Base-by-base conservation (phyloP, 2,888 invertebrate genomes). In the Aphodius sticticus region DNA sequence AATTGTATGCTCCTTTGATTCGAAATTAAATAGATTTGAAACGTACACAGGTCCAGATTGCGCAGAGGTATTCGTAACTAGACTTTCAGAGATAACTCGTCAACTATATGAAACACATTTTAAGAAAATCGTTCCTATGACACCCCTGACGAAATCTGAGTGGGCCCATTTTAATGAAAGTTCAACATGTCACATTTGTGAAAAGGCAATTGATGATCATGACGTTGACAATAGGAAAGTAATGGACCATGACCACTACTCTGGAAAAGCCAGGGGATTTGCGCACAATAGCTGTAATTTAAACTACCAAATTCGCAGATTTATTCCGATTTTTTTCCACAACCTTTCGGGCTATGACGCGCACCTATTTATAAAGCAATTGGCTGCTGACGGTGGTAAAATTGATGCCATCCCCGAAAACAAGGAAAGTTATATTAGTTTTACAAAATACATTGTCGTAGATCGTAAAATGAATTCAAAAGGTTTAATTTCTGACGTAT, bases 371-470 rank as follows among this genome's bases (percentile, higher is more conserved):
- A 71, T 71, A 71, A 71, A 14, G 14, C 12, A 71, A 71, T 71
- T 35, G 5, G 35, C 16, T 2, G 16, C n/a, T 15, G 16, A 26
- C 12, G 71, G 35, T 9, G 71, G 6, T 3, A 71, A 14, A 16
- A 71, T 71, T 6, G 5, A 6, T 6, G 12, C 15, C 1, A 6
- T 71, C 2, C 72, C 72, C 5, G 6, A 71, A 37, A 78, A 35
- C 14, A 78, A 37, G 16, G 78, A 78, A 36, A 71, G 6, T 37
- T 78, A 78, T 35, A 78, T 78, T 14, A 72, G 72, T 12, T 78
- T 78, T 37, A 71, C 16, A 38, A 78, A 78, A 38, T 15, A 7
- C 9, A 70, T 78, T 16, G 26, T 26, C 26, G 26, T 26, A 26
- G 26, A 26, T 26, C 26, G 26, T 26, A 26, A 26, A 26, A 26